phyloP scores from a whole-genome alignment of 2,113 vertebrate genomes.

The Forbesichthys agassizii region DNA sequence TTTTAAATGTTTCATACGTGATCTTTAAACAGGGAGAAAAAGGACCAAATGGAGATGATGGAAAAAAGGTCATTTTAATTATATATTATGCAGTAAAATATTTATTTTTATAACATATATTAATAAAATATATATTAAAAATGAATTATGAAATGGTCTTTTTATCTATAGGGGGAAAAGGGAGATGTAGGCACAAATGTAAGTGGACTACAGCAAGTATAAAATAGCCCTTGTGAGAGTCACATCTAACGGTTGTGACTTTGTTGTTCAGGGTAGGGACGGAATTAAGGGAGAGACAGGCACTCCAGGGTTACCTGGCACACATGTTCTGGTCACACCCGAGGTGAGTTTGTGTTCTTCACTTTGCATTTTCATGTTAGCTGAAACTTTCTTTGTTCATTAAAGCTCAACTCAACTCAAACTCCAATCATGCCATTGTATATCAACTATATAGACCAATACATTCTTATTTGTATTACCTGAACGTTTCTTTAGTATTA shows the following conservation, averaged over 20 bases:
- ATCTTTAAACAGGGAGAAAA: slow-evolving; percentile 65
- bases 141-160: background rate
- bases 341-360: slow-evolving; percentile 57
- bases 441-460: background rate
- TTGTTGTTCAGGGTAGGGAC: slow-evolving; percentile 67
- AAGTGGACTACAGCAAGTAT: slow-evolving; percentile 31
- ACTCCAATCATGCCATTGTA: no score
- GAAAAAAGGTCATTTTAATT: slow-evolving; percentile 62
- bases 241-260: background rate
- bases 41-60: slow-evolving; percentile 67
- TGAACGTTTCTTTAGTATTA: no score
- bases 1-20: background rate
- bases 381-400: no score
- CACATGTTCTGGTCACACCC: slow-evolving; percentile 67
- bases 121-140: background rate
- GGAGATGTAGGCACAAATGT: slow-evolving; percentile 70
- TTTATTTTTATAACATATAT: background rate
- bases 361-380: no score
- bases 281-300: slow-evolving; percentile 76
- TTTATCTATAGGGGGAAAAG: slow-evolving; percentile 69
- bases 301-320: slow-evolving; percentile 74
- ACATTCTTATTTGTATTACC: background rate
- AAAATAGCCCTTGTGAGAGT: background rate
- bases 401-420: no score
- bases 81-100: background rate